A percentile compares a stretch with the other conserved stretches of the same genome.
Conservation (phyloP, 2,888 invertebrate genomes). For the Stenolophus ochropezus region DNA sequence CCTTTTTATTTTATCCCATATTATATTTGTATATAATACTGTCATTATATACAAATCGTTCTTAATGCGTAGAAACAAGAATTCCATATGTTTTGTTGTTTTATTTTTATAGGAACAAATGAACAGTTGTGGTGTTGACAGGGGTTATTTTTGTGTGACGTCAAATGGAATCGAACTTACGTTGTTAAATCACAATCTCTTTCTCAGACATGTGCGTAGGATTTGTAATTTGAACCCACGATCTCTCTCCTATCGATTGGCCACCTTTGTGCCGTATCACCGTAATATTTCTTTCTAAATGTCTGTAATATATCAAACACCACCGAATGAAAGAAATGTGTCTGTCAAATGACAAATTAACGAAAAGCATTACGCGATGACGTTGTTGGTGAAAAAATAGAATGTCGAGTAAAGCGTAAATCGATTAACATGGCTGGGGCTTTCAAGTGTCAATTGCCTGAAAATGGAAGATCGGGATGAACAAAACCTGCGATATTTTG, state of each 20-base stretch:
- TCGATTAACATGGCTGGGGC: conserved; percentile 1
- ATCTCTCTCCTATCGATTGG: background rate
- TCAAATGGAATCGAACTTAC: too few relatives aligned
- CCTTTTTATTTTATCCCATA: too few relatives aligned
- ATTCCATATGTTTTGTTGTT: too few relatives aligned
- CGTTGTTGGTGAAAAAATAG: conserved; percentile 5
- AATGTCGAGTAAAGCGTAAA: conserved; percentile 10
- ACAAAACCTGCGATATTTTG: background rate
- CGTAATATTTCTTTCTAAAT: background rate
- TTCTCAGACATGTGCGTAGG: too few relatives aligned
- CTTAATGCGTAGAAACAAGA: too few relatives aligned
- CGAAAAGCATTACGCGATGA: conserved; percentile 6
- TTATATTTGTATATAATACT: too few relatives aligned
- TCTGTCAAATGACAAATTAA: conserved; percentile 22
- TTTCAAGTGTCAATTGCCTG: conserved; percentile 22
- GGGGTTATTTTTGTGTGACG: too few relatives aligned
- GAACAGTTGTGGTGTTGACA: too few relatives aligned
- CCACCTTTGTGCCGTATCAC: too few relatives aligned
- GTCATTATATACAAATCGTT: too few relatives aligned
- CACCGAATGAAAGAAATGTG: conserved; percentile 3
- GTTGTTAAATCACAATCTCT: too few relatives aligned
- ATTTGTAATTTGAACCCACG: background rate
- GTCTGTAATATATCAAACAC: background rate
- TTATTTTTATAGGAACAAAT: too few relatives aligned
- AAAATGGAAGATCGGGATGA: background rate